These are phyloP conservation scores for Psittacula derbiana DNA, from an alignment of 2,797 vertebrate genomes.

Conservation along the genomic window DNA sequence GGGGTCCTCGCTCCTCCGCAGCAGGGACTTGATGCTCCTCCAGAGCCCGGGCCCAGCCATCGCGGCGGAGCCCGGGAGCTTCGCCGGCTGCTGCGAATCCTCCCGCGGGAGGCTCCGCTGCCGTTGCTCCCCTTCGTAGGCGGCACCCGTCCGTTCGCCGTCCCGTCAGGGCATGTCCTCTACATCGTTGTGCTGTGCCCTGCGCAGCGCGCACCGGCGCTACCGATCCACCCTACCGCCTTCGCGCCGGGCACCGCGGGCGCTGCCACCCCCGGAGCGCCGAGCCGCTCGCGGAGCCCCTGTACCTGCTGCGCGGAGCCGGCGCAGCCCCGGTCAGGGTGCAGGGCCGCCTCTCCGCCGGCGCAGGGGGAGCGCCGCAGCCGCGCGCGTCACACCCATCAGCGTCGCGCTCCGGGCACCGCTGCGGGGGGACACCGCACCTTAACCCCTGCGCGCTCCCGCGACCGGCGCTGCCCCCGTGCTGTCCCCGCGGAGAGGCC, in stretches of 20 bases:
- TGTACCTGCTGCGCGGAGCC: too few relatives aligned
- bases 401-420: neutral
- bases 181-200: neutral
- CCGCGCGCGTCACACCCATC: neutral
- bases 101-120: neutral
- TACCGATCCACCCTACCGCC: neutral
- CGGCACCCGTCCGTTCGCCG: neutral
- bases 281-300: neutral
- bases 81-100: neutral
- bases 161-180: neutral
- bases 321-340: neutral
- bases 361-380: neutral
- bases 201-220: neutral
- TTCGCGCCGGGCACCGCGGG: neutral
- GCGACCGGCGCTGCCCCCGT: neutral
- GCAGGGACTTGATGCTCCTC: conserved; percentile 72
- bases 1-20: conserved; percentile 69
- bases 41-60: conserved; percentile 74
- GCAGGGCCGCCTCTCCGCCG: neutral
- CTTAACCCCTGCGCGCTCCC: neutral
- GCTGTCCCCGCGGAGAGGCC: neutral
- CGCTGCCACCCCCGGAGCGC: neutral
- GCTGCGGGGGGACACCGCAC: neutral
- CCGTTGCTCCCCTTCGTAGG: neutral
- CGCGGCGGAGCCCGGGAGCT: neutral